These are phyloP conservation scores for Poeciliopsis paucimaculata DNA, from an alignment of 2,797 vertebrate genomes.

Conservation along the genomic window DNA sequence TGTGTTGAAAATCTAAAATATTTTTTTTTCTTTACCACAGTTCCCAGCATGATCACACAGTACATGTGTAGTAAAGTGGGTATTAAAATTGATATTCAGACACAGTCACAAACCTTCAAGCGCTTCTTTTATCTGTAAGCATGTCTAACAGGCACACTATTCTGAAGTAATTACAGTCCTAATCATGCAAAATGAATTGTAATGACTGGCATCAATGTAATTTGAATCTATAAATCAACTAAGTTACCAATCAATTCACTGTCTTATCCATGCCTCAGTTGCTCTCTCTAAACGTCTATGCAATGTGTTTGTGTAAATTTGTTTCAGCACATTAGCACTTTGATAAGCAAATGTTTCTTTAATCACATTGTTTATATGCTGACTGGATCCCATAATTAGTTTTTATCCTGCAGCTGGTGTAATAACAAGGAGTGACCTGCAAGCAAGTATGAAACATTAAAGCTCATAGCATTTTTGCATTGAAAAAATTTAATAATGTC, in stretches of 20 bases:
- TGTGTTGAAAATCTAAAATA: neutral
- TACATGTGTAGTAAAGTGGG: neutral
- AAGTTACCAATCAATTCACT: neutral
- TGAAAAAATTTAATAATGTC: neutral
- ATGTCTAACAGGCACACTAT: neutral
- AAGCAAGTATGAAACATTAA: neutral
- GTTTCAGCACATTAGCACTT: neutral
- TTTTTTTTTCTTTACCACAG: too few relatives aligned
- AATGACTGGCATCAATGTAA: slow-evolving; percentile 6
- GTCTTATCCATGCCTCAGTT: neutral
- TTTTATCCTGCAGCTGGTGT: neutral
- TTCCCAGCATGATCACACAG: too few relatives aligned
- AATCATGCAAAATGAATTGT: slow-evolving; percentile 6
- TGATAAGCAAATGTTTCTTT: slow-evolving; percentile 6
- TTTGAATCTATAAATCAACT: slow-evolving; percentile 1
- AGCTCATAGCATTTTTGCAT: neutral
- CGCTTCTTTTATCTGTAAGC: neutral
- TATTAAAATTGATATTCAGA: neutral
- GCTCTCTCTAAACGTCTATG: neutral
- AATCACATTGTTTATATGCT: slow-evolving; percentile 6
- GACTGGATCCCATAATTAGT: neutral
- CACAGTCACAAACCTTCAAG: neutral
- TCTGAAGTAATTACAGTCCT: slow-evolving; percentile 1
- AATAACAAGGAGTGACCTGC: neutral
- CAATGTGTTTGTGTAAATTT: slow-evolving; percentile 17